phyloP scores from a whole-genome alignment of 1,140 invertebrate species.

The Maconellicoccus hirsutus region DNA sequence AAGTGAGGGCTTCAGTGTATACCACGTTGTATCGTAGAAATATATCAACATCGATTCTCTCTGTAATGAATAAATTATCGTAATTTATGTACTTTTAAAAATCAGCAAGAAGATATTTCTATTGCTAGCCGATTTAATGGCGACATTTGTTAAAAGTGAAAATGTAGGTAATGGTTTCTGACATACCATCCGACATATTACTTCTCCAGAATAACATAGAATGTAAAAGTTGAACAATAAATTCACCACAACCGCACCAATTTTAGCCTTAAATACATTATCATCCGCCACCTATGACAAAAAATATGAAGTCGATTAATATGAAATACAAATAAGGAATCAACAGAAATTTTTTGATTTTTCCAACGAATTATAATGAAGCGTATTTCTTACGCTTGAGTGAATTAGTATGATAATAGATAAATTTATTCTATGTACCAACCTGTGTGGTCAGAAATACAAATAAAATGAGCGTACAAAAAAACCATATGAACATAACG shows the following conservation, averaged over 20 bases:
- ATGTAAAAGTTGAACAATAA: background rate
- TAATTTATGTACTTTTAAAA: too few relatives aligned
- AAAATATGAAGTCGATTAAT: background rate
- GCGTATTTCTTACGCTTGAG: too few relatives aligned
- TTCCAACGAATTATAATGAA: too few relatives aligned
- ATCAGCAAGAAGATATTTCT: too few relatives aligned
- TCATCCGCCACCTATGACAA: background rate
- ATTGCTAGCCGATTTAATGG: too few relatives aligned
- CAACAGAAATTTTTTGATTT: too few relatives aligned
- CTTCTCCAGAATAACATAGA: background rate
- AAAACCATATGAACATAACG: background rate
- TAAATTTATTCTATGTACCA: background rate
- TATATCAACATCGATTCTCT: background rate
- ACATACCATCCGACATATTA: background rate
- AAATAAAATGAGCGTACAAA: background rate
- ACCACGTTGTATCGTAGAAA: background rate
- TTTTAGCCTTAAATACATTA: background rate
- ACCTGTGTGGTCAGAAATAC: background rate
- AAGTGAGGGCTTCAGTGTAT: background rate
- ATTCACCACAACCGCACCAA: background rate
- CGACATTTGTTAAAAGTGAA: too few relatives aligned
- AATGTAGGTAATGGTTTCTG: background rate
- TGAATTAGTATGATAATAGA: too few relatives aligned
- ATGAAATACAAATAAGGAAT: too few relatives aligned
- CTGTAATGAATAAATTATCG: too few relatives aligned